A percentile compares a stretch with the other conserved stretches of the same genome.
Evolutionary conservation across 92 coral and sea anemone genomes (phyloP).

Genomic region (Pocillopora grandis): DNA sequence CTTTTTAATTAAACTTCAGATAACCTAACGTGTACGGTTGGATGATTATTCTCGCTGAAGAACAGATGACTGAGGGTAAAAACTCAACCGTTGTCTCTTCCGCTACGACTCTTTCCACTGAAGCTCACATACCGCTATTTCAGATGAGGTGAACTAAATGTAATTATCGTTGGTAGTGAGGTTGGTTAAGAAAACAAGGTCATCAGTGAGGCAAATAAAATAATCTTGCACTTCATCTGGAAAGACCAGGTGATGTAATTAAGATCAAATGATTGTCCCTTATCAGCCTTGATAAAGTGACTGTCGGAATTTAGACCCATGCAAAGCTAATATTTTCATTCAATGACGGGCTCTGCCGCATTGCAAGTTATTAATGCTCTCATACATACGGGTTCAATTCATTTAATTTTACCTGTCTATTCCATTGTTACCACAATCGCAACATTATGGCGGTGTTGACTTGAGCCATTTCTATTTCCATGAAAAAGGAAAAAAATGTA

Average conservation of each 20-base stretch:
- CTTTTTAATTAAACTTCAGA: neutral
- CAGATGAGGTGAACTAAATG: neutral
- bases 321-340: neutral
- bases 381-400: no score
- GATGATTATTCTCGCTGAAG: neutral
- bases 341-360: no score
- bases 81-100: neutral
- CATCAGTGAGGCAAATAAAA: neutral
- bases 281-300: neutral
- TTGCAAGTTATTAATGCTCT: no score
- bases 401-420: no score
- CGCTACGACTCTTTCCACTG: no score
- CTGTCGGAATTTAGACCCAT: conserved; percentile 10
- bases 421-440: no score
- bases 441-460: no score
- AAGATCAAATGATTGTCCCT: conserved; percentile 1
- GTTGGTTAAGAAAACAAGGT: neutral
- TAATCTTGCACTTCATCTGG: conserved; percentile 9
- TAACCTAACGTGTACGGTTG: neutral
- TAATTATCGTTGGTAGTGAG: no score
- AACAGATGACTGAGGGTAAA: neutral
- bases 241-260: neutral
- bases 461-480: no score
- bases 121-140: no score
- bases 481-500: no score